Evolutionary conservation across 2,113 vertebrate genomes (phyloP).

Genomic region (Polypterus bichir): DNA sequence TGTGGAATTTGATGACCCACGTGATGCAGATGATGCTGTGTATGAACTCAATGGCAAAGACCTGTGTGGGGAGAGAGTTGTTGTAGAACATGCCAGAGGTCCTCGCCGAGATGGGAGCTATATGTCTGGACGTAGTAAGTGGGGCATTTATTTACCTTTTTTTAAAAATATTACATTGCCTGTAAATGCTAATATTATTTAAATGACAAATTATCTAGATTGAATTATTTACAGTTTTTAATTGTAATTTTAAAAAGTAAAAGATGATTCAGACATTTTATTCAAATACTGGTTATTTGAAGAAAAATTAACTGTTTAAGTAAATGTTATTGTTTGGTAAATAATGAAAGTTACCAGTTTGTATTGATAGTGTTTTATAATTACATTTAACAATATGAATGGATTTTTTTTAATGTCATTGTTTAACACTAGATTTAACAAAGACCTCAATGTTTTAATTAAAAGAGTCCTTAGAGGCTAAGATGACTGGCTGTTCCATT

Average conservation of each 20-base stretch:
- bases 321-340: background rate
- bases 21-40: conserved; percentile 89
- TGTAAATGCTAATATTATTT: conserved; percentile 27
- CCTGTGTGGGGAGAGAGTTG: conserved; percentile 81
- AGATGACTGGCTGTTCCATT: conserved; percentile 83
- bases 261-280: too few relatives aligned
- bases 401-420: conserved; percentile 53
- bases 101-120: conserved; percentile 78
- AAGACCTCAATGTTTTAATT: conserved; percentile 97
- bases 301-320: background rate
- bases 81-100: conserved; percentile 65
- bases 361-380: conserved; percentile 21
- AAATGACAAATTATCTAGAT: too few relatives aligned
- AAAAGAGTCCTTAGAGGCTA: conserved; percentile 89
- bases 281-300: background rate
- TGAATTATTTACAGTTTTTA: too few relatives aligned
- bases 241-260: too few relatives aligned
- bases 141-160: conserved; percentile 21
- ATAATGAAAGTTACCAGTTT: background rate
- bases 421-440: conserved; percentile 89
- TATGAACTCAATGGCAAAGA: conserved; percentile 94
- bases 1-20: conserved; percentile 91
- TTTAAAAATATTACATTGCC: background rate
- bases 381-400: conserved; percentile 45
- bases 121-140: conserved; percentile 81